Percentiles rank a stretch among this genome's conserved stretches.
These are phyloP conservation scores for Oreohelix idahoensis DNA, from an alignment of 1,140 invertebrate species.

Conservation along the genomic window DNA sequence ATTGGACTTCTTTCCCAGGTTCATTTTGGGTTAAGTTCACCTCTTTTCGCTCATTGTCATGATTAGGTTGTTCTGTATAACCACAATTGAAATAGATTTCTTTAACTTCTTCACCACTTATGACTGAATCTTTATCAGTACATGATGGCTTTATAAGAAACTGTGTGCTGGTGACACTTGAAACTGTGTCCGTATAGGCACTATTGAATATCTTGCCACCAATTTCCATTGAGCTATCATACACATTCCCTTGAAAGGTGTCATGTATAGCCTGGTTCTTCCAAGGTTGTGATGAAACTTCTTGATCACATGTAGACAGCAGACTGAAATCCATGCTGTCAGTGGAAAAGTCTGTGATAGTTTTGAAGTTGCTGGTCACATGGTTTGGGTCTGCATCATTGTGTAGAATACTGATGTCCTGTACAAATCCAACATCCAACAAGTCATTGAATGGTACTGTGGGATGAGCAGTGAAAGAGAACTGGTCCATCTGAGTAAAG, in stretches of 20 bases:
- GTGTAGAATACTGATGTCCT: background rate
- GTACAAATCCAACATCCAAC: background rate
- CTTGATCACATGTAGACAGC: background rate
- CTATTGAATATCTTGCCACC: background rate
- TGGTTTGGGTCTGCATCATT: background rate
- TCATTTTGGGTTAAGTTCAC: background rate
- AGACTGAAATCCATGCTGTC: background rate
- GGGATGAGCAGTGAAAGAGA: background rate
- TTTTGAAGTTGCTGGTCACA: background rate
- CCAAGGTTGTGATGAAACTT: background rate
- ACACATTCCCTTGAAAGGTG: background rate
- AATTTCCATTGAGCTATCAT: background rate
- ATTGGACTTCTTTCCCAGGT: background rate
- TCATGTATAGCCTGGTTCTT: background rate
- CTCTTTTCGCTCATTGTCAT: background rate
- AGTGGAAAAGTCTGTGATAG: background rate
- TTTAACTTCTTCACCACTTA: background rate
- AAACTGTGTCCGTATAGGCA: slow-evolving; percentile 14
- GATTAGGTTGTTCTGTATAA: background rate
- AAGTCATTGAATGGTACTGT: background rate
- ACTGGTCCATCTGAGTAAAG: too few species aligned
- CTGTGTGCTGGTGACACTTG: background rate
- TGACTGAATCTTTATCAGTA: background rate
- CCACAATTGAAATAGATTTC: slow-evolving; percentile 1
- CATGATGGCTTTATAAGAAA: slow-evolving; percentile 4